Conservation (phyloP, 2,888 invertebrate species). For the Drosophila nr. medialis region DNA sequence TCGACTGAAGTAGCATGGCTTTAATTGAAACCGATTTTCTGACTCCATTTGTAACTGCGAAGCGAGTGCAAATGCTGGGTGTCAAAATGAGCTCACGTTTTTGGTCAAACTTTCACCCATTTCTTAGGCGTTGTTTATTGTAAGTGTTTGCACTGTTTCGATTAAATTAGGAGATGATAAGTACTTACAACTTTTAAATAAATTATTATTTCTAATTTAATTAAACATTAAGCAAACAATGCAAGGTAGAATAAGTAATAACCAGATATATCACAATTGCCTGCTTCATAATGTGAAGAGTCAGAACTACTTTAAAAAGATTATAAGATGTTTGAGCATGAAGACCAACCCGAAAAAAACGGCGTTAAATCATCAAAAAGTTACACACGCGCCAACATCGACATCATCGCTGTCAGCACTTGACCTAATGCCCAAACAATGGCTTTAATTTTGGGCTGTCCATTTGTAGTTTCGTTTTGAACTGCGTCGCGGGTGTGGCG, state of each 20-base stretch:
- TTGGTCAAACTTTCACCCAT: conserved; percentile 66
- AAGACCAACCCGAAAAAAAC: conserved; percentile 18
- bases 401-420: conserved; percentile 65
- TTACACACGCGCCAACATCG: conserved; percentile 63
- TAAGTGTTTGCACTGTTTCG: conserved; percentile 22
- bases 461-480: conserved; percentile 56
- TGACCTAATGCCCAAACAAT: conserved; percentile 76
- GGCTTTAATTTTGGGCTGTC: conserved; percentile 72
- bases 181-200: not conserved
- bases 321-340: conserved; percentile 7
- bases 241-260: not conserved
- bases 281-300: not conserved
- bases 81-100: conserved; percentile 77
- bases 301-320: not conserved
- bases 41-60: conserved; percentile 27
- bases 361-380: conserved; percentile 52
- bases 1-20: conserved; percentile 38
- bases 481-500: conserved; percentile 72
- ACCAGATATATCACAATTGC: not conserved
- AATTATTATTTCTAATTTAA: not conserved
- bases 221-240: not conserved
- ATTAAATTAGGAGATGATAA: conserved; percentile 25
- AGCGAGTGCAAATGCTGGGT: conserved; percentile 59
- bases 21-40: conserved; percentile 64
- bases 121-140: conserved; percentile 69